A percentile compares a stretch with the other conserved stretches of the same genome.
Conservation (phyloP, 2,113 vertebrate genomes). For the Cyanoderma ruficeps region DNA sequence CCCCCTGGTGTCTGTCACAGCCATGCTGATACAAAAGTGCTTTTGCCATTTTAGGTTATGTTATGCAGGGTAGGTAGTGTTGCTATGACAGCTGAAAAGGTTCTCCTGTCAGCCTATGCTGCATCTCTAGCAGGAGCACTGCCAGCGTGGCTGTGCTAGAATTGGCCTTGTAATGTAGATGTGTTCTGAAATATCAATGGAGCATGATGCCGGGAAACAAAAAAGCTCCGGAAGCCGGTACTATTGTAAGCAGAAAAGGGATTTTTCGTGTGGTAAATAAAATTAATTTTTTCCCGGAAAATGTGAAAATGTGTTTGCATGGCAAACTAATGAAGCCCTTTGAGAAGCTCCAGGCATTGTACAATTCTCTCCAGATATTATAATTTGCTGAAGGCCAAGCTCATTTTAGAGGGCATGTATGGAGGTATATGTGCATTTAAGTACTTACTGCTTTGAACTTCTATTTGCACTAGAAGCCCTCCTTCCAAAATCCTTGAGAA, state of each 20-base stretch:
- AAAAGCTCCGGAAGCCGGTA: neutral
- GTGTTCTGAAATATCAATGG: constrained; percentile 18
- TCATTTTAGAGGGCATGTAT: neutral
- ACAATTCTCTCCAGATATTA: neutral
- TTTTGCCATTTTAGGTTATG: neutral
- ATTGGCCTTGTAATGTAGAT: neutral
- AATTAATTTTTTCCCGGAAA: neutral
- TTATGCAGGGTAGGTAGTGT: neutral
- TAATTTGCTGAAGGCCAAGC: neutral
- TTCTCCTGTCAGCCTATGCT: neutral
- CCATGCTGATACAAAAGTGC: neutral
- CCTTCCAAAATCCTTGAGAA: neutral
- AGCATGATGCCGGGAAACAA: neutral
- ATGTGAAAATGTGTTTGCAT: neutral
- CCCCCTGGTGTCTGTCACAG: neutral
- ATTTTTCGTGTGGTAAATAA: neutral
- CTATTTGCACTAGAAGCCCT: neutral
- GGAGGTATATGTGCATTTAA: neutral
- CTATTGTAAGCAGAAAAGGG: neutral
- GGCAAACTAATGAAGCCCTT: neutral
- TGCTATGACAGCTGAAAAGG: constrained; percentile 47
- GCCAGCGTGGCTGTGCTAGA: neutral
- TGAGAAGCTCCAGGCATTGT: neutral
- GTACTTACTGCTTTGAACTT: neutral
- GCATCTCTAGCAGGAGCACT: neutral